These are phyloP conservation scores for Amia ocellicauda DNA, from an alignment of 2,113 vertebrate species.

Conservation along the genomic window DNA sequence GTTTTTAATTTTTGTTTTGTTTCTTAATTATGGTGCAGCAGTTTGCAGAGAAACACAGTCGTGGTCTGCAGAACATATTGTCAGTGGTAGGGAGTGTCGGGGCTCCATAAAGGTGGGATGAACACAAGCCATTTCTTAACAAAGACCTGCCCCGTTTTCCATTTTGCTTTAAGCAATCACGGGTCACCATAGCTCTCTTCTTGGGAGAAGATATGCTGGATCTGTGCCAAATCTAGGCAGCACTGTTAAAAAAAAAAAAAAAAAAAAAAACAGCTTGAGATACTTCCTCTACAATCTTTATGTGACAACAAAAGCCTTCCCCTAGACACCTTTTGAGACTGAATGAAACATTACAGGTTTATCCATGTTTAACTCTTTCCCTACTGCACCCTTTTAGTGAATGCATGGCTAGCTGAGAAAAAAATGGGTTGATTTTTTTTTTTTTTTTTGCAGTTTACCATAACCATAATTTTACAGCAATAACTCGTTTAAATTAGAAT, in stretches of 20 bases:
- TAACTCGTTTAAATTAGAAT: too few species aligned
- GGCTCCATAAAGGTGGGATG: constrained; percentile 64
- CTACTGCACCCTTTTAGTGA: background rate
- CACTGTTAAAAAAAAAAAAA: constrained; percentile 18
- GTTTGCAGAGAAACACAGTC: background rate
- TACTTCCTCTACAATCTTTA: constrained; percentile 57
- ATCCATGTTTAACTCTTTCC: constrained; percentile 1
- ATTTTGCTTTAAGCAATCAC: constrained; percentile 3
- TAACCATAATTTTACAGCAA: too few species aligned
- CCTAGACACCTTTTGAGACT: constrained; percentile 6
- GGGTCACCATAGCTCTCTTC: constrained; percentile 49
- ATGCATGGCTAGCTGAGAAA: too few species aligned
- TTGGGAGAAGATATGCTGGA: constrained; percentile 61
- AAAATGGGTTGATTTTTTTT: too few species aligned
- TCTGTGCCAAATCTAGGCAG: constrained; percentile 45
- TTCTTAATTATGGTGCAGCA: too few species aligned
- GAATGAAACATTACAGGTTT: constrained; percentile 14
- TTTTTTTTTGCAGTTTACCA: too few species aligned
- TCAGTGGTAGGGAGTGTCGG: constrained; percentile 57
- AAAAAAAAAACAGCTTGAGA: constrained; percentile 45
- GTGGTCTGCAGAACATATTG: constrained; percentile 19
- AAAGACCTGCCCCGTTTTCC: background rate
- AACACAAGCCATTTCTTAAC: constrained; percentile 39
- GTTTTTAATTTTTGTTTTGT: too few species aligned
- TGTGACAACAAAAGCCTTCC: constrained; percentile 48